Evolutionary conservation across 2,888 invertebrate genomes (phyloP), one percentile per base, ranked within the genome.

Genomic region (Monochamus alternatus): DNA sequence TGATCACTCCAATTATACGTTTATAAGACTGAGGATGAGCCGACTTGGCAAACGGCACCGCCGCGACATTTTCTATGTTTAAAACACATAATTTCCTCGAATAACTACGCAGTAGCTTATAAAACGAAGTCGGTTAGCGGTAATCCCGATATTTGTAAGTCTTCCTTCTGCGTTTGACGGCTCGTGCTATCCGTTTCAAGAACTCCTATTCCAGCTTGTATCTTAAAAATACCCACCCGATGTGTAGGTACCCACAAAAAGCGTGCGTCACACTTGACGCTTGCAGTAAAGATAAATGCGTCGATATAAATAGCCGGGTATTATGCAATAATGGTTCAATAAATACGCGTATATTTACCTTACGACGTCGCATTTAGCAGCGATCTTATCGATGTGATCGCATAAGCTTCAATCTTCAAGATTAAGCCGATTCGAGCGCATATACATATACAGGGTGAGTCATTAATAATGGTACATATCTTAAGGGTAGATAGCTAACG

Each of bases 81-180:
- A 67, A 67, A 58, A 67, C 58, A 67, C 22, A 22, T 5, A 55
- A 55, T 14, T 55, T n/a, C n/a, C n/a, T 3, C n/a, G 9, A 22
- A 14, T 44, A 10, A 64, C 64, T 64, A 44, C 64, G 64, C 64
- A 64, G 43, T 14, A 55, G 52, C n/a, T 43, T 43, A 64, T 64
- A 43, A 43, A 64, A 64, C 8, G 8, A 63, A 43, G 64, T 12
- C 38, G 43, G 38, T 64, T n/a, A 64, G 38, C 43, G 43, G 31
- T 31, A 22, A 62, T 12, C 8, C 31, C 62, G 31, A 62, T 32
- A 62, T 62, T 60, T 47, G 47, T 47, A 47, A 12, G 47, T 47
- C 47, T 47, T 47, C 55, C n/a, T n/a, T 55, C 55, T 55, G 55
- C n/a, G 55, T 55, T 3, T 55, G 55, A 55, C 55, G 5, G 3